Evolutionary conservation across 1,140 invertebrate genomes (phyloP).

Genomic region (Limonius californicus): DNA sequence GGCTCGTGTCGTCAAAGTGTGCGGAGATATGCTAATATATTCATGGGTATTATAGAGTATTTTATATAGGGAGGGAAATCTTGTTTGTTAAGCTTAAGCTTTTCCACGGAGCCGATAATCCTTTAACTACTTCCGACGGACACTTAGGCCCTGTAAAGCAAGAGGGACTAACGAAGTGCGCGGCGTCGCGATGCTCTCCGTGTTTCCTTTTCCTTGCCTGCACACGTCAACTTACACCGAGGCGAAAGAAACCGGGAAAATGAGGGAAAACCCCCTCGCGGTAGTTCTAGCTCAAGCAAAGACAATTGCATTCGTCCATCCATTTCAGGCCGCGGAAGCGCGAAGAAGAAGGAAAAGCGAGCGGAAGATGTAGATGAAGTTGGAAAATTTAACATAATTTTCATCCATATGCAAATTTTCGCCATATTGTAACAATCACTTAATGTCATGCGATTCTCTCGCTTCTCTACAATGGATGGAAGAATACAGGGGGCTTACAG

Average conservation of each 20-base stretch:
- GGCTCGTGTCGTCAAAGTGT: not conserved
- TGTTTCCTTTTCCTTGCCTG: too few species aligned
- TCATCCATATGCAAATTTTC: slow-evolving; percentile 10
- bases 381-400: not conserved
- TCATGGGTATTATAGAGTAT: not conserved
- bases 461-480: not conserved
- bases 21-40: slow-evolving; percentile 10
- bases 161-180: not conserved
- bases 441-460: not conserved
- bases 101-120: slow-evolving; percentile 7
- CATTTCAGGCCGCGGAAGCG: too few species aligned
- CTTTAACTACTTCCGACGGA: slow-evolving; percentile 13
- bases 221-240: too few species aligned
- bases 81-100: slow-evolving; percentile 11
- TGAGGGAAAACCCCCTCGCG: too few species aligned
- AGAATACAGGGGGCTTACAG: not conserved
- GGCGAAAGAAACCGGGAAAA: too few species aligned
- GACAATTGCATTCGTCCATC: too few species aligned
- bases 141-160: not conserved
- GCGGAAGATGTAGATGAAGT: too few species aligned
- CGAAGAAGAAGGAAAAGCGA: too few species aligned
- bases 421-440: slow-evolving; percentile 14
- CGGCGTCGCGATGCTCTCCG: too few species aligned
- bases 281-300: too few species aligned
- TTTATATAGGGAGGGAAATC: slow-evolving; percentile 11